A percentile compares a stretch with the other conserved stretches of the same genome.
phyloP scores from a whole-genome alignment of 1,140 invertebrate species.

The Apis laboriosa region DNA sequence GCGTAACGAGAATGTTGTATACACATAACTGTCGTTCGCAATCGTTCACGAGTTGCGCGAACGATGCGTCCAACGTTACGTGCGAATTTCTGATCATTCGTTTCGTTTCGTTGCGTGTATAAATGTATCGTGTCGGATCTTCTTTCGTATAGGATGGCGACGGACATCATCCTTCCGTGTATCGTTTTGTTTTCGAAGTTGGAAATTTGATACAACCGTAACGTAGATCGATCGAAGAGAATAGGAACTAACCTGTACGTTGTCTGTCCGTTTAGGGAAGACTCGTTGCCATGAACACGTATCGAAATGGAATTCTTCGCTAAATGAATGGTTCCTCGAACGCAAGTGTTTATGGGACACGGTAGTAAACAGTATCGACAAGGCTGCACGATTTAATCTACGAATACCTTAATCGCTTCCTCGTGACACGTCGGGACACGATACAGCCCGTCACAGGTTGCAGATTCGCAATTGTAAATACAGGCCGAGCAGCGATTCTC shows the following conservation, averaged over 20 bases:
- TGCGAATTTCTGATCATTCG: neutral
- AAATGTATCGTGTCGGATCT: too few relatives aligned
- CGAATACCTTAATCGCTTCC: conserved; percentile 23
- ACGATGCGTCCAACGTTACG: neutral
- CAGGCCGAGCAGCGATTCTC: neutral
- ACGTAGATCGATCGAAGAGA: neutral
- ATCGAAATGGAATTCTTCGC: neutral
- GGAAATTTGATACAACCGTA: neutral
- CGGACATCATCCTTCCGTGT: neutral
- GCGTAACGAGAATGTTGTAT: conserved; percentile 47
- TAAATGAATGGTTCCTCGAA: neutral
- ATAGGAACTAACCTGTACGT: conserved; percentile 23
- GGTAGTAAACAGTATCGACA: neutral
- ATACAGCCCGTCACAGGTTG: neutral
- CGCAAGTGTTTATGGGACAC: neutral
- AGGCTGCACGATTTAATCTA: conserved; percentile 10
- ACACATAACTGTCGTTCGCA: conserved; percentile 1
- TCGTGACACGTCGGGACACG: conserved; percentile 5
- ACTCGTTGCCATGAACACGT: too few relatives aligned
- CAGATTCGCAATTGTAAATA: conserved; percentile 37
- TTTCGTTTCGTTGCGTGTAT: too few relatives aligned
- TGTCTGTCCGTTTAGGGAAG: too few relatives aligned
- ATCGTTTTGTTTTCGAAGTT: neutral
- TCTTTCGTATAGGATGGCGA: too few relatives aligned
- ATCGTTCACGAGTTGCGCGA: neutral